A percentile compares a stretch with the other conserved stretches of the same genome.
phyloP scores from a whole-genome alignment of 2,888 invertebrate genomes.

The Dynastes hyllus region DNA sequence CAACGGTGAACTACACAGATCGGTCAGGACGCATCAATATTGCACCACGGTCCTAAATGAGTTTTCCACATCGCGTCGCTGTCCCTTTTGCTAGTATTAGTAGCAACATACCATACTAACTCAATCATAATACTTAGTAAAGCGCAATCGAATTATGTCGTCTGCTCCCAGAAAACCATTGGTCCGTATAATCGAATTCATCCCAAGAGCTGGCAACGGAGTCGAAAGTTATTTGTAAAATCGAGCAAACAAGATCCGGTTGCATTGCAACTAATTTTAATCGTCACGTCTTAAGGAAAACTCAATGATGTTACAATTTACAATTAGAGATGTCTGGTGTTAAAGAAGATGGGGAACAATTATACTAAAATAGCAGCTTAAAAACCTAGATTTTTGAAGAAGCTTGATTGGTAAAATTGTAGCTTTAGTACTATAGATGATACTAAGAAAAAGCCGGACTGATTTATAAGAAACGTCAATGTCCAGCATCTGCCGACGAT shows the following conservation, averaged over 20 bases:
- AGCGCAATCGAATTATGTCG: constrained; percentile 19
- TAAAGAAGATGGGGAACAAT: too few relatives aligned
- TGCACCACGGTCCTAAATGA: neutral
- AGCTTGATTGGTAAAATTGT: too few relatives aligned
- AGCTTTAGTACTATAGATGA: too few relatives aligned
- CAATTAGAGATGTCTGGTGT: too few relatives aligned
- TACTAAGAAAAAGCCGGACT: too few relatives aligned
- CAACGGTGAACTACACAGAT: neutral
- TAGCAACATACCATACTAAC: neutral
- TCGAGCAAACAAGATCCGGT: constrained; percentile 22
- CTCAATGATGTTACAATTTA: too few relatives aligned
- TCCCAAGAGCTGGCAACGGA: constrained; percentile 12
- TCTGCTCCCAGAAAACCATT: constrained; percentile 1
- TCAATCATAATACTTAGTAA: constrained; percentile 33
- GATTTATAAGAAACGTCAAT: too few relatives aligned
- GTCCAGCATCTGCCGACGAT: too few relatives aligned
- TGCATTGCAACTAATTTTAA: neutral
- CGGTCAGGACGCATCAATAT: constrained; percentile 8
- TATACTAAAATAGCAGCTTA: too few relatives aligned
- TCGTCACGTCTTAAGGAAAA: too few relatives aligned
- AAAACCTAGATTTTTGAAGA: too few relatives aligned
- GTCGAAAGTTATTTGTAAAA: constrained; percentile 19
- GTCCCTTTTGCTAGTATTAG: neutral
- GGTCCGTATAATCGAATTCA: constrained; percentile 26
- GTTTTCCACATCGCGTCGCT: neutral